Base-by-base conservation (phyloP, 2,113 vertebrate genomes). In the Aleadryas rufinucha region DNA sequence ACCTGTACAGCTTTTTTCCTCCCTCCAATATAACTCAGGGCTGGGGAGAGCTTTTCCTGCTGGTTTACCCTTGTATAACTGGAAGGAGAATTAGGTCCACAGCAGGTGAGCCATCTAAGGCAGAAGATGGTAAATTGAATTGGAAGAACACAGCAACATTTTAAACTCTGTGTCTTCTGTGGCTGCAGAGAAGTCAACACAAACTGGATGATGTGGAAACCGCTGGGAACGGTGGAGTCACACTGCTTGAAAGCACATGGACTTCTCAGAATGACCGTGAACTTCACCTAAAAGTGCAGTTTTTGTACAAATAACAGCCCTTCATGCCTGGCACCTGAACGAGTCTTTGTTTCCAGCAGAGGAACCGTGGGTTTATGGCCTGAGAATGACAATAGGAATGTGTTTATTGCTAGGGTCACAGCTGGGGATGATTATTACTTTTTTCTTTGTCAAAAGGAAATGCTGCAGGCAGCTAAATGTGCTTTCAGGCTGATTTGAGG, bases 381-480 rank as follows among this genome's bases (percentile, higher is more conserved):
- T 81, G 68, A 89, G 80, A 95, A 95, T 31, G 47, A 94, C 76
- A 96, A 90, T 68, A 95, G 64, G 95, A 95, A 95, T 95, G 79
- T 92, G 87, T 86, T 93, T 94, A 92, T 92, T 75, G 85, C 79
- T 68, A 19, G 68, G 71, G 76, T 90, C 96, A 84, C 95, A 97
- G 96, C 95, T 96, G 93, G 96, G 89, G 83, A 81, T 86, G 78
- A 75, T 95, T 92, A 95, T 86, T 94, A 71, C 79, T 84, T 86
- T 94, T 91, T 97, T 64, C 64, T 94, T 84, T 75, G 35, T 93
- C 47, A 53, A 86, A 90, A 84, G 60, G 68, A 93, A 97, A 95
- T 74, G 88, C 76, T 95, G 57, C 76, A 70, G 66, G 93, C 71
- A 91, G 90, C 56, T 84, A 66, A 91, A 85, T 2, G 6, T 64